Conservation (phyloP, 2,888 invertebrate species). For the Anoplius nigerrimus region DNA sequence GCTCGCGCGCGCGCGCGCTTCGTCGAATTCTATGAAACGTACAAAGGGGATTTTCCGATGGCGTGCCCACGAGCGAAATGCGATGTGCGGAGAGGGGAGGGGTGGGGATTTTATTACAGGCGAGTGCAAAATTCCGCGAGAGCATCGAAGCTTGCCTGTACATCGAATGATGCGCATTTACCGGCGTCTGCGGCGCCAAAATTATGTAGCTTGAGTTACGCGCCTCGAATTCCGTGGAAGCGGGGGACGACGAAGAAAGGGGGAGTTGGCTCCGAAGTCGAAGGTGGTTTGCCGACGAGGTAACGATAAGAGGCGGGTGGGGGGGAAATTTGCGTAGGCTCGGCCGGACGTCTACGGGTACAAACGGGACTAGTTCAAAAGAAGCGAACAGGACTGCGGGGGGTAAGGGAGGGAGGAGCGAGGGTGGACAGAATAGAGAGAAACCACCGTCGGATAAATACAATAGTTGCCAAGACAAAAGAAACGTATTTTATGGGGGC, state of each 20-base stretch:
- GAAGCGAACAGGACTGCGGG: background rate
- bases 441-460: conserved; percentile 44
- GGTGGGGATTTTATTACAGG: background rate
- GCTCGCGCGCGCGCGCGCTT: background rate
- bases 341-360: background rate
- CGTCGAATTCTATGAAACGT: conserved; percentile 1
- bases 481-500: conserved; percentile 38
- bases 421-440: conserved; percentile 8
- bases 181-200: too few species aligned
- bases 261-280: background rate
- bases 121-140: background rate
- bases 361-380: background rate
- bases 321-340: background rate
- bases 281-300: background rate
- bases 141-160: background rate
- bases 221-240: background rate
- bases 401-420: background rate
- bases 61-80: background rate
- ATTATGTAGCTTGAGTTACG: too few species aligned
- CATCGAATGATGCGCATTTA: background rate
- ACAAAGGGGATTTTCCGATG: conserved; percentile 1
- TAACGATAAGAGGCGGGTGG: background rate
- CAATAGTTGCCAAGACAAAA: conserved; percentile 48
- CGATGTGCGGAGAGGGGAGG: background rate
- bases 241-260: background rate